These are phyloP conservation scores for Synergus gifuensis DNA, from an alignment of 2,888 invertebrate genomes.

Conservation along the genomic window DNA sequence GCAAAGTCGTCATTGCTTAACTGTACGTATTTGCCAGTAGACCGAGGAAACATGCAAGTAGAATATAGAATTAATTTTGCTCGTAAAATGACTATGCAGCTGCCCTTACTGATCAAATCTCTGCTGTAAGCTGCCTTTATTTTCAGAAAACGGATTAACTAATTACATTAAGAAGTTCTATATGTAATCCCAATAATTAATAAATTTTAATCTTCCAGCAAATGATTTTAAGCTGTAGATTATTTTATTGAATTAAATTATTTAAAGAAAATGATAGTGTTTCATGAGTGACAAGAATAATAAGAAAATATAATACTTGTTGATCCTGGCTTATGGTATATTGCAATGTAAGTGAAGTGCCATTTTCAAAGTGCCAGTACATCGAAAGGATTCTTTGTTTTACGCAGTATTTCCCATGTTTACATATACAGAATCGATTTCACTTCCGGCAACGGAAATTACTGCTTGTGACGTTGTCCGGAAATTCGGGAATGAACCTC, in stretches of 20 bases:
- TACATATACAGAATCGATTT: constrained; percentile 54
- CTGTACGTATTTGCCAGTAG: neutral
- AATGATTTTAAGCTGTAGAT: too few species aligned
- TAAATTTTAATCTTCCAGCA: neutral
- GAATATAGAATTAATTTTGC: constrained; percentile 10
- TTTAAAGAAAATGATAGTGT: neutral
- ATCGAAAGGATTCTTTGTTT: neutral
- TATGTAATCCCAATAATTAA: neutral
- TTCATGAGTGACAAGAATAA: too few species aligned
- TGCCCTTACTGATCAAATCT: neutral
- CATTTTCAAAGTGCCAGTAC: neutral
- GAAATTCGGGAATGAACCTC: constrained; percentile 69
- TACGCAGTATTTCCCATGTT: neutral
- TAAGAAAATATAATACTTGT: too few species aligned
- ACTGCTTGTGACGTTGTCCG: constrained; percentile 68
- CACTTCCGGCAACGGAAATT: constrained; percentile 71
- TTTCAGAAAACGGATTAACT: neutral
- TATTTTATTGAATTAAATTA: neutral
- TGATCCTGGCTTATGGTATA: neutral
- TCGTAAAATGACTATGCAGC: neutral
- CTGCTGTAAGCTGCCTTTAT: neutral
- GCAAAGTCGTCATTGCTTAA: neutral
- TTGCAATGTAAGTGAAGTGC: neutral
- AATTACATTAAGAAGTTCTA: neutral
- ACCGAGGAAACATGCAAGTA: neutral